Evolutionary conservation across 1,140 invertebrate genomes (phyloP).

Genomic region (Caerostris extrusa): DNA sequence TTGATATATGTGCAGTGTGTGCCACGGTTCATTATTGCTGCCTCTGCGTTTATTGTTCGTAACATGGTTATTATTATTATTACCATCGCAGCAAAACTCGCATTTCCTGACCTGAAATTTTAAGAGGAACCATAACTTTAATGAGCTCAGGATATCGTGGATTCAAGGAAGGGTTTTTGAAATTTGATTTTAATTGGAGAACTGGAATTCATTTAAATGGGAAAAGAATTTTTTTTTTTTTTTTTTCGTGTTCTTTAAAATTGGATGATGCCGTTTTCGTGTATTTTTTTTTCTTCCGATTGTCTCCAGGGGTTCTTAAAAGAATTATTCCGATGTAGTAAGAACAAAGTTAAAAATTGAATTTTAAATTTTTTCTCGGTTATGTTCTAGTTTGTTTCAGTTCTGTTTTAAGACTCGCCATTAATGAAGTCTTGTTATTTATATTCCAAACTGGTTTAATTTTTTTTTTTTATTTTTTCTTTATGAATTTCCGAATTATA

Average conservation of each 20-base stretch:
- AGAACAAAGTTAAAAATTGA: background rate
- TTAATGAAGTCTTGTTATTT: background rate
- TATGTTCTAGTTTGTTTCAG: background rate
- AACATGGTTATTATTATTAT: constrained; percentile 31
- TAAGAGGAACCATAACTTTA: background rate
- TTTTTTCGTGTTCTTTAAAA: background rate
- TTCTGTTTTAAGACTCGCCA: background rate
- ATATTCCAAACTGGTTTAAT: background rate
- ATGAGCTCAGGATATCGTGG: background rate
- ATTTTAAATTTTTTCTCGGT: background rate
- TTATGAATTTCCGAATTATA: background rate
- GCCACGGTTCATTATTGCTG: constrained; percentile 1
- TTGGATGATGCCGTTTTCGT: background rate
- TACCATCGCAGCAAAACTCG: background rate
- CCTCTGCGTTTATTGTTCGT: background rate
- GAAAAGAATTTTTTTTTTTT: background rate
- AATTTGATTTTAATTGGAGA: constrained; percentile 36
- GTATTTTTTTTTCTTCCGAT: background rate
- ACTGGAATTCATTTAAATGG: background rate
- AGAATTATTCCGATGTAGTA: background rate
- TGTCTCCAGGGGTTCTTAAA: constrained; percentile 4
- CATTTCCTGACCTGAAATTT: constrained; percentile 1
- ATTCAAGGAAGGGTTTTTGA: background rate
- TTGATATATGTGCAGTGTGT: background rate
- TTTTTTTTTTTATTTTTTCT: background rate